Conservation (phyloP, 2,888 invertebrate species). For the Meloe dianella region DNA sequence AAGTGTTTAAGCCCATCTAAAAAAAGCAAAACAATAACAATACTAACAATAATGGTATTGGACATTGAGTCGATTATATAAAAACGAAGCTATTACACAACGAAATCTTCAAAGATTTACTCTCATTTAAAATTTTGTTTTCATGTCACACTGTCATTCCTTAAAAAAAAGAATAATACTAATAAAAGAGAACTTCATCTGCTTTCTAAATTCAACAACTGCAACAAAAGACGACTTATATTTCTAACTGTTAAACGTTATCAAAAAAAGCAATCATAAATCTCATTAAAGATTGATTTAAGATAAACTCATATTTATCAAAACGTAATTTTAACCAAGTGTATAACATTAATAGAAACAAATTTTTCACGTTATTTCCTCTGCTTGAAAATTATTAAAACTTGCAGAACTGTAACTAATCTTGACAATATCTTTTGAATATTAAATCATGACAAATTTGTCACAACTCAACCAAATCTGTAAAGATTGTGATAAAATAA, state of each 20-base stretch:
- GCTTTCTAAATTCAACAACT: neutral
- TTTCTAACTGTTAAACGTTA: neutral
- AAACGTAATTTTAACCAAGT: neutral
- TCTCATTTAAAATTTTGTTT: neutral
- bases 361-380: neutral
- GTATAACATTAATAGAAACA: too few relatives aligned
- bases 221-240: neutral
- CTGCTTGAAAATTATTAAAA: neutral
- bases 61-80: neutral
- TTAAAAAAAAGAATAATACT: neutral
- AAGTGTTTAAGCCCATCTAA: neutral
- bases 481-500: neutral
- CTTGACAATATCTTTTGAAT: neutral
- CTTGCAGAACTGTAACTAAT: neutral
- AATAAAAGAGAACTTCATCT: too few relatives aligned
- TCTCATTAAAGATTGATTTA: neutral
- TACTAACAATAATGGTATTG: neutral
- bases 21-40: neutral
- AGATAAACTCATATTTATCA: neutral
- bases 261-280: neutral
- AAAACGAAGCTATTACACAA: neutral
- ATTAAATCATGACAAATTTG: constrained; percentile 5
- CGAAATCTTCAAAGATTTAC: neutral
- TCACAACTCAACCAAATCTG: neutral
- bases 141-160: neutral